These are phyloP conservation scores for Endotricha flammealis DNA, from an alignment of 2,888 invertebrate genomes.

Conservation along the genomic window DNA sequence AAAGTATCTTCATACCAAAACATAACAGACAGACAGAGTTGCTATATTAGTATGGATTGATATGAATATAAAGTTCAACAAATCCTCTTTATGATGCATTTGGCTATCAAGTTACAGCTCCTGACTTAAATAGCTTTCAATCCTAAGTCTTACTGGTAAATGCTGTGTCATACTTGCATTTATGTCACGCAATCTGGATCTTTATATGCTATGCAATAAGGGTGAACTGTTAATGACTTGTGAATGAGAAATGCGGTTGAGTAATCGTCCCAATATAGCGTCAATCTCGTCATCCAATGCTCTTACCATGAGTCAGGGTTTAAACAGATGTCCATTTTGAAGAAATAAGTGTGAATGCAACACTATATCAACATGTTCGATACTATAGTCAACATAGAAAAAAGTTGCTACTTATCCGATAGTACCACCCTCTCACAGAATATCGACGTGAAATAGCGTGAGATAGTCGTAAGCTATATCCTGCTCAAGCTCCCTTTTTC, in stretches of 20 bases:
- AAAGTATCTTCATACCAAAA: no score
- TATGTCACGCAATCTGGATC: slow-evolving; percentile 13
- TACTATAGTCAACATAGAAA: no score
- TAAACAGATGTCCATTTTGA: slow-evolving; percentile 40
- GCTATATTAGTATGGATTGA: no score
- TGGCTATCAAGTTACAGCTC: neutral
- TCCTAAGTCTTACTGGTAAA: neutral
- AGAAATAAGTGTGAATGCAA: slow-evolving; percentile 8
- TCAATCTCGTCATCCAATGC: slow-evolving; percentile 34
- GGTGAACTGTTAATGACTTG: neutral
- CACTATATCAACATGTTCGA: slow-evolving; percentile 8
- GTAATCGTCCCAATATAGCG: slow-evolving; percentile 57
- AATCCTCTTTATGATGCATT: no score
- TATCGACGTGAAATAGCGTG: no score
- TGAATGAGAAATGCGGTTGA: slow-evolving; percentile 36
- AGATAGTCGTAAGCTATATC: no score
- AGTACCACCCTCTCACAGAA: no score
- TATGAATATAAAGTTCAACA: no score
- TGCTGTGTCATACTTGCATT: neutral
- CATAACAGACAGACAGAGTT: no score
- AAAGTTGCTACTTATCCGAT: no score
- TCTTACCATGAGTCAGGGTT: slow-evolving; percentile 45
- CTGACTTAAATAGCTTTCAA: slow-evolving; percentile 20
- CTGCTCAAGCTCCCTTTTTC: no score
- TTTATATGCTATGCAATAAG: slow-evolving; percentile 4